Conservation (phyloP, 2,797 vertebrate species). For the Acanthiza pusilla region DNA sequence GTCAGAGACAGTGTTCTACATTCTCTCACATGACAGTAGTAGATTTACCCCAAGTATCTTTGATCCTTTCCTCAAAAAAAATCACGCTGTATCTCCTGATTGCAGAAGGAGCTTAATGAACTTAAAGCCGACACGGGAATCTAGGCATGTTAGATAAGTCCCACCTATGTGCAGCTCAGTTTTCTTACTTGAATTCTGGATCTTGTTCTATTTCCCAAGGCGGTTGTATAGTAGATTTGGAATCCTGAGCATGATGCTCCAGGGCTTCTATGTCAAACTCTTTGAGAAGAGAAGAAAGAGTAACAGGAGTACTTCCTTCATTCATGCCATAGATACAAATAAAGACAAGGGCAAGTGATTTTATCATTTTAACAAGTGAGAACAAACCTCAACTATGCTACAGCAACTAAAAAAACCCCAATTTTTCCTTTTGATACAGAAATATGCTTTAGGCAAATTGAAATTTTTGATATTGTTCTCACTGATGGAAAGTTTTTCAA, state of each 20-base stretch:
- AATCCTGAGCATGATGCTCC: background rate
- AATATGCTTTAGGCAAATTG: background rate
- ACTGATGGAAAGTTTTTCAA: background rate
- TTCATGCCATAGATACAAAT: background rate
- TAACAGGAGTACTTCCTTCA: background rate
- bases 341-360: constrained; percentile 15
- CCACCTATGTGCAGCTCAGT: background rate
- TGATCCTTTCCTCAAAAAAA: background rate
- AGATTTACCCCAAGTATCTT: background rate
- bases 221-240: background rate
- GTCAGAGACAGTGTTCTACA: background rate
- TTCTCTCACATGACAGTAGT: background rate
- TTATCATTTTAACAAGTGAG: constrained; percentile 19
- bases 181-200: background rate
- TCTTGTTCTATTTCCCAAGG: background rate
- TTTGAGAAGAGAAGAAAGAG: constrained; percentile 19
- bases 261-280: constrained; percentile 1
- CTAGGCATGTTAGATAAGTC: background rate
- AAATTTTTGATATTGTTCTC: background rate
- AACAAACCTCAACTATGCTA: constrained; percentile 15
- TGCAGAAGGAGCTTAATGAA: background rate
- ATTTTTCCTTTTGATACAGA: background rate
- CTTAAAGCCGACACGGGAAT: background rate
- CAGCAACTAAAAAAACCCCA: background rate
- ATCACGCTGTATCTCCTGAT: background rate